Percentiles rank a stretch among this genome's conserved stretches.
These are phyloP conservation scores for Spicauda simplicius DNA, from an alignment of 2,888 invertebrate species.

Conservation along the genomic window DNA sequence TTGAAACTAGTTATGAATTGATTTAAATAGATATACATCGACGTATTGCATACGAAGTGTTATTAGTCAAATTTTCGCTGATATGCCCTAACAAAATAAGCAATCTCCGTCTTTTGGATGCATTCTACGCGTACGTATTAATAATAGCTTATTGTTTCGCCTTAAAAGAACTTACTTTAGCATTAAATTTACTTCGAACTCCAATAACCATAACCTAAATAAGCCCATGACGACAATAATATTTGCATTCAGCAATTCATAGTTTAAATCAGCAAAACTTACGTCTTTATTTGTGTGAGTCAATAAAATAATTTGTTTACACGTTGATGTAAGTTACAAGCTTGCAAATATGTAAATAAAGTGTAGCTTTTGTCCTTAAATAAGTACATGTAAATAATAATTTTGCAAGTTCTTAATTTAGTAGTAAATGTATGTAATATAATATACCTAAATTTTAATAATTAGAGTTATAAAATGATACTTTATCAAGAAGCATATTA, in stretches of 20 bases:
- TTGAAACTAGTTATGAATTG: neutral
- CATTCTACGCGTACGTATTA: neutral
- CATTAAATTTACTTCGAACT: neutral
- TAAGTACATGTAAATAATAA: slow-evolving; percentile 32
- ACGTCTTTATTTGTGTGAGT: neutral
- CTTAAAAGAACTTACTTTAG: neutral
- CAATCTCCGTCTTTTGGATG: neutral
- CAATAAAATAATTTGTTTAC: neutral
- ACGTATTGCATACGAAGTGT: neutral
- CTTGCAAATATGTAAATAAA: slow-evolving; percentile 19
- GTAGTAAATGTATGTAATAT: slow-evolving; percentile 21
- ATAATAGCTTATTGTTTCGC: neutral
- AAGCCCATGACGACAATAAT: neutral
- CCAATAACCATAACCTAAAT: neutral
- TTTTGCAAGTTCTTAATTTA: slow-evolving; percentile 29
- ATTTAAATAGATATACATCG: neutral
- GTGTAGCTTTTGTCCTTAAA: slow-evolving; percentile 24
- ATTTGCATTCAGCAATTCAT: neutral
- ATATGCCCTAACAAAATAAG: too few species aligned
- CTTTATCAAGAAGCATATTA: slow-evolving; percentile 31
- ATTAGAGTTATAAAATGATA: slow-evolving; percentile 27
- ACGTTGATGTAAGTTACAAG: neutral
- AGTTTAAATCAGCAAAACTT: neutral
- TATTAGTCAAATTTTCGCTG: neutral
- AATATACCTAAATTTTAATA: slow-evolving; percentile 15